Base-by-base conservation (phyloP, 1,140 invertebrate genomes). In the Drosophila miranda region DNA sequence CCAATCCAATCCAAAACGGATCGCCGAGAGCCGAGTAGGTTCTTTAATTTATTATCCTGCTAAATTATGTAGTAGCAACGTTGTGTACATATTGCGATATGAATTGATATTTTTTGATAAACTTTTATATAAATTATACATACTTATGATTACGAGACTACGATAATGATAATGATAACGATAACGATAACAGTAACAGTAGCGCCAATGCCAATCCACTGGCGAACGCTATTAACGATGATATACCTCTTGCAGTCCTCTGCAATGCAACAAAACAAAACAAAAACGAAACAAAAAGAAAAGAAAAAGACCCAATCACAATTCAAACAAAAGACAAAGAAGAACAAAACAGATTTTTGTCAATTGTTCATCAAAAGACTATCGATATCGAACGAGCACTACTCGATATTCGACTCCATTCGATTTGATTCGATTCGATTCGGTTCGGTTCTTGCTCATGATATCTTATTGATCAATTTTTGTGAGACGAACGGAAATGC, bases 1-100 rank as follows among this genome's bases (percentile, higher is more conserved):
- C 61, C 61, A 52, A 45, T 43, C n/a, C 42, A 53, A 61, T 34
- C 14, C 42, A 52, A 45, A 48, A 56, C 23, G 46, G 14, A 49
- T 8, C 16, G n/a, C 41, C 41, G 30, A 50, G 38, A 38, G 50
- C 13, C 43, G 34, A 38, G 30, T 19, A 59, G 43, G 44, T 34
- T 59, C 49, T 60, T 67, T 67, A 67, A 67, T 60, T 67, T 67
- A 67, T 67, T 67, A 59, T 66, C 45, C 57, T 67, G 57, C 63
- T 67, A 60, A 67, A 60, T 48, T 60, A 67, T 67, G 56, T 67
- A 67, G 43, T 61, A 61, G 48, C 34, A 48, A 48, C 41, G 34
- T 69, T 69, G 51, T 67, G 57, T 68, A 68, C 28, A 68, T 68
- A 68, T 26, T 26, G 38, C n/a, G 34, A 38, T 38, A 38, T 38